A percentile compares a stretch with the other conserved stretches of the same genome.
phyloP scores from a whole-genome alignment of 2,888 invertebrate genomes.

The Lithosia quadra region DNA sequence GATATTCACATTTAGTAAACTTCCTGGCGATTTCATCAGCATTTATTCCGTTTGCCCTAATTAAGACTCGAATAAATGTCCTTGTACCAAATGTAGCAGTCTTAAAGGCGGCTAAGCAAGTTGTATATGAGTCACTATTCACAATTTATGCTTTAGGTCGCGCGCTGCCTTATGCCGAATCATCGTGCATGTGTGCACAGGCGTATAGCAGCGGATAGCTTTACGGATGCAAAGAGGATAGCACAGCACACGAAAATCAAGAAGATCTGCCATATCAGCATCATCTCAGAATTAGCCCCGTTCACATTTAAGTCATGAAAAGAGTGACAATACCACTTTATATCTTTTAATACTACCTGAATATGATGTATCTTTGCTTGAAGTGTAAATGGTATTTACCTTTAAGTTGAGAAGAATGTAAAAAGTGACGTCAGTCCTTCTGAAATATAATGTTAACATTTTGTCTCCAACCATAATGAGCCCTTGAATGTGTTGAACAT shows the following conservation, averaged over 20 bases:
- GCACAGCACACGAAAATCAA: too few species aligned
- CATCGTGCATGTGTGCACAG: too few species aligned
- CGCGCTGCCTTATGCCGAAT: too few species aligned
- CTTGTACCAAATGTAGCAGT: conserved; percentile 40
- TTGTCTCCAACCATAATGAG: conserved; percentile 3
- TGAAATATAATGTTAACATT: conserved; percentile 7
- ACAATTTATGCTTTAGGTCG: background rate
- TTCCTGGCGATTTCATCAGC: conserved; percentile 16
- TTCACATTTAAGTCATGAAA: too few species aligned
- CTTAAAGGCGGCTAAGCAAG: background rate
- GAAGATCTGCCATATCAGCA: too few species aligned
- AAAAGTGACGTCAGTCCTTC: background rate
- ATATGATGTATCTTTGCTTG: too few species aligned
- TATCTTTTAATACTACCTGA: too few species aligned
- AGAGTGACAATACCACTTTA: too few species aligned
- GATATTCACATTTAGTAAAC: conserved; percentile 18
- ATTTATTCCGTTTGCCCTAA: conserved; percentile 29
- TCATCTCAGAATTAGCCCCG: too few species aligned
- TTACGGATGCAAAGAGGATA: background rate
- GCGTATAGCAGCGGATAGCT: too few species aligned
- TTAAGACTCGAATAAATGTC: conserved; percentile 30
- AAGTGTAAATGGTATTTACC: background rate
- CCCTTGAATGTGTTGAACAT: conserved; percentile 17
- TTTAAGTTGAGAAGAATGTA: background rate
- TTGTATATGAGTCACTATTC: background rate